Base-by-base conservation (phyloP, 1,140 invertebrate species). In the Tetragnatha versicolor region DNA sequence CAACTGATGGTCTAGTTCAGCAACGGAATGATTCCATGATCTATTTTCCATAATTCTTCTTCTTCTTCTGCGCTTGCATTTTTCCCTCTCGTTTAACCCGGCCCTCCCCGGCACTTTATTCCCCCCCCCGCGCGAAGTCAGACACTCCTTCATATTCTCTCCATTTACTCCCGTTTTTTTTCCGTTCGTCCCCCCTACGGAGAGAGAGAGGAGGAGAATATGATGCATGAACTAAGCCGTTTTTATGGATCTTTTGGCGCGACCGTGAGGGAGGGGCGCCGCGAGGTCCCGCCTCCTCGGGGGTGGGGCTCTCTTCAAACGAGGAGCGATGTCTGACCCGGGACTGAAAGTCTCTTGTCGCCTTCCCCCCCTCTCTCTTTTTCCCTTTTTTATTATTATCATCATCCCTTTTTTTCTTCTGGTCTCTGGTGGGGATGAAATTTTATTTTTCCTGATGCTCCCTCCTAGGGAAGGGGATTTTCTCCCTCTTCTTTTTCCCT, bases 31-130 rank as follows among this genome's bases (percentile, higher is more conserved):
- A 76, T 76, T 76, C 61, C 73, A 76, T 76, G 73, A 76, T 76
- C 73, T 76, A 76, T 76, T 76, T 76, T 76, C 73, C 73, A 76
- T 76, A 76, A 76, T 76, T 76, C 73, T 76, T n/a, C n/a, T n/a
- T n/a, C n/a, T 47, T 76, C 73, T 76, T 76, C 61, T 65, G 42
- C 73, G 76, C 63, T 79, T 79, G 65, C 63, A 79, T 79, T 68
- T 79, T 79, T 79, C 76, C 65, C 65, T 79, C 76, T 68, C 76
- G 65, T 79, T 79, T 79, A 69, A 68, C 76, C 65, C 76, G 45
- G 73, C 39, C 33, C 58, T 29, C 17, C 73, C 60, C 25, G 55
- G 47, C 29, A 12, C 12, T 77, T 77, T 77, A 77, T 77, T 68
- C 14, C 14, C 31, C 29, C 42, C 42, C 60, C 2, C 27, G 42